Percentiles rank a stretch among this genome's conserved stretches.
Conservation (phyloP, 2,888 invertebrate species). For the Neria commutata region DNA sequence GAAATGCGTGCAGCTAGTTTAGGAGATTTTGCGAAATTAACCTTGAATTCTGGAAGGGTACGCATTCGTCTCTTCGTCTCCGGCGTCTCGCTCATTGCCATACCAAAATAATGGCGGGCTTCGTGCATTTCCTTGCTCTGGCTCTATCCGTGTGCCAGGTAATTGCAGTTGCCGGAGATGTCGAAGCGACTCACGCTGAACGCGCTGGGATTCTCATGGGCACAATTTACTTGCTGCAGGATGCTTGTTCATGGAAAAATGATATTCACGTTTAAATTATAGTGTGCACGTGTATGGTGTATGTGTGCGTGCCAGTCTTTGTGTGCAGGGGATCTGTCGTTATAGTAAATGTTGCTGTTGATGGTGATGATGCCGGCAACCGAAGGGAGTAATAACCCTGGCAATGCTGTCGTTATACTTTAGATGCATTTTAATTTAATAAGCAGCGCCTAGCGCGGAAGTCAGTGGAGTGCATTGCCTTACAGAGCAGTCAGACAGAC, state of each 20-base stretch:
- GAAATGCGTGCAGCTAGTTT: slow-evolving; percentile 1
- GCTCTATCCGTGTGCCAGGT: slow-evolving; percentile 8
- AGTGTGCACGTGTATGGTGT: slow-evolving; percentile 37
- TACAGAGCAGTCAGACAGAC: no score
- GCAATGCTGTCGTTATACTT: no score
- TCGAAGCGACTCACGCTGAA: no score
- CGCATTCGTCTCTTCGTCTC: no score
- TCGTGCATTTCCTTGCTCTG: slow-evolving; percentile 50
- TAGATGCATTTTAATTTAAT: no score
- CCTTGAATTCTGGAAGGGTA: neutral
- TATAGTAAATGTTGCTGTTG: neutral
- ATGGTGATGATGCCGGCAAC: no score
- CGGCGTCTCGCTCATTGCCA: neutral
- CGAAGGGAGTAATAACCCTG: no score
- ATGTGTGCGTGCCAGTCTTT: neutral
- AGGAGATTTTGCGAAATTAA: neutral
- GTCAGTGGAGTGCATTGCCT: no score
- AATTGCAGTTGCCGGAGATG: neutral
- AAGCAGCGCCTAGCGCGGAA: no score
- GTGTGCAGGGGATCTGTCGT: neutral
- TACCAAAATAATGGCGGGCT: slow-evolving; percentile 41
- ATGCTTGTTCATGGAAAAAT: slow-evolving; percentile 54
- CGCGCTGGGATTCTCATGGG: no score
- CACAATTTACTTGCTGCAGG: slow-evolving; percentile 44
- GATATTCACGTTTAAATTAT: slow-evolving; percentile 52